Base-by-base conservation (phyloP, 64 coral and sea anemone genomes). In the Actinia equina region DNA sequence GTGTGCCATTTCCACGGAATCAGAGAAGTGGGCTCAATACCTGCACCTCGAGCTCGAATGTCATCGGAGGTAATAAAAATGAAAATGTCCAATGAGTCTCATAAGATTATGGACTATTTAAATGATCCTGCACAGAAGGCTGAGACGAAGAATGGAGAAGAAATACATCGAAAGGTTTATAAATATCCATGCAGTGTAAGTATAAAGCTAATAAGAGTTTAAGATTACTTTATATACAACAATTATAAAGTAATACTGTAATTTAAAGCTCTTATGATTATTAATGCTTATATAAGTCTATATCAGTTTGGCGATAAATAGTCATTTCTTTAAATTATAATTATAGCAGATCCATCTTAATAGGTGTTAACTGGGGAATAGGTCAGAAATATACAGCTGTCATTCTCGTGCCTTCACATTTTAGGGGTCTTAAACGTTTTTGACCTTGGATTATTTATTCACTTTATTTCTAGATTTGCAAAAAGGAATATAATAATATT, bases 391-490 rank as follows among this genome's bases (percentile, higher is more conserved):
- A 37, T 37, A 37, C 30, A 37, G 30, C 30, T 37, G 30, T 37
- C 30, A 37, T 37, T 37, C 30, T 37, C 30, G 30, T 37, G 30
- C 30, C 30, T 37, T 37, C 30, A 37, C 30, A 37, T 37, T 37
- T 37, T 37, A 37, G 30, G 30, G 30, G 30, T 37, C 30, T 37
- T 37, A 37, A 37, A 37, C 30, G 30, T 37, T 37, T 37, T 37
- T 37, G 30, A 37, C 30, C 30, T 37, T 37, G 30, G 30, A 37
- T 37, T 37, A 37, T 37, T 37, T 37, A 37, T 37, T 37, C 30
- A 89, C 63, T 89, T 17, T 89, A 82, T 89, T 89, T 89, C 27
- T n/a, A 89, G 88, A 84, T 89, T 25, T 89, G 88, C 88, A 43
- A 83, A 30, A 89, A 80, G 16, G 88, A 89, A 53, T 89, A 89